Base-by-base conservation (phyloP, 2,113 vertebrate genomes). In the Lophotis ruficrista region DNA sequence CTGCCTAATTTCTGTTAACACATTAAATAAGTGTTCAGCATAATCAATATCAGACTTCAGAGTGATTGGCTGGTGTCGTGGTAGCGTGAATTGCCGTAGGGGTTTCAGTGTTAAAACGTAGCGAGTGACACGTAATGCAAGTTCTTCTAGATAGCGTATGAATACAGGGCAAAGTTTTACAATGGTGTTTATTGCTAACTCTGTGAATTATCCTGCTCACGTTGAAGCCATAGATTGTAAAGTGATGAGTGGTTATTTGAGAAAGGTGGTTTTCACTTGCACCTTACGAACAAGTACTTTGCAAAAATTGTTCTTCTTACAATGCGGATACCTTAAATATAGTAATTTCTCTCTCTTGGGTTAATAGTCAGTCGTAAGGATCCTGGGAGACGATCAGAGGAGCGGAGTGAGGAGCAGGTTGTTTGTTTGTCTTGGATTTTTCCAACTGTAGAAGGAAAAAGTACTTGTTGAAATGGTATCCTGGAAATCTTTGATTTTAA, bases 151-250 rank as follows among this genome's bases (percentile, higher is more conserved):
- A 98, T 98, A 98, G 75, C 19, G 31, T 80, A 75, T 90, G 93
- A 66, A 92, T 96, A 91, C 93, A 97, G 98, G 97, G 93, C 98
- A 98, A 97, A 98, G 98, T 98, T 98, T 98, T 98, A 98, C 97
- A 96, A 94, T 90, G 88, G 87, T 77, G 64, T 88, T 98, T 97
- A 97, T 97, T 97, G 96, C 97, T 97, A 93, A 85, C 84, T 79
- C 8, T 7, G 51, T 94, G 96, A 97, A 97, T 96, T 95, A 89
- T 76, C 94, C 35, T 92, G 89, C 94, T 94, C 76, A 90, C 69
- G 51, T 97, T 95, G 95, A 84, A 96, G 91, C 65, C 50, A 61
- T 71, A 97, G 96, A 97, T 98, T 97, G 89, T 57, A 61, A 90
- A 94, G 56, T 93, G 97, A 98, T 98, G 98, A 98, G 96, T 96